Evolutionary conservation across 53 echinoderm and acorn worm species (phyloP).

Genomic region (Actinopyga echinites): DNA sequence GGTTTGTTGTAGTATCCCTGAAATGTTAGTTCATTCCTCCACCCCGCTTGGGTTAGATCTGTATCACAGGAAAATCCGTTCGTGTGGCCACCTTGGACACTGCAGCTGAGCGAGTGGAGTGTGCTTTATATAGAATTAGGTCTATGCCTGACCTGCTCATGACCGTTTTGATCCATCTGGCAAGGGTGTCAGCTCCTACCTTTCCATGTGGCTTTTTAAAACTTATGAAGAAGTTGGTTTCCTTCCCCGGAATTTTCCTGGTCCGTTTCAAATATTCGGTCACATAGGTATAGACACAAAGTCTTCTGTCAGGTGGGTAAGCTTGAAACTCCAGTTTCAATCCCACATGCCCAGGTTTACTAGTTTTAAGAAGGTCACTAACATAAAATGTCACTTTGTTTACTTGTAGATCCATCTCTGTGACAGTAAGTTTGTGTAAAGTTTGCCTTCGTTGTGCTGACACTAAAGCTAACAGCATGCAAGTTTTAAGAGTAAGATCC

Average conservation of each 20-base stretch:
- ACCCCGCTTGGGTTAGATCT: conserved; percentile 31
- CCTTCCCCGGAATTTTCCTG: background rate
- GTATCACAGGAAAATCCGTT: background rate
- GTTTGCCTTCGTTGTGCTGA: background rate
- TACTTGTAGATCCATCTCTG: background rate
- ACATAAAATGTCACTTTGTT: background rate
- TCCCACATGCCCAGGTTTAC: background rate
- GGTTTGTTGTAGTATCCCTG: conserved; percentile 32
- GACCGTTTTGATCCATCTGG: background rate
- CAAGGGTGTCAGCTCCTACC: background rate
- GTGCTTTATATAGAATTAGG: background rate
- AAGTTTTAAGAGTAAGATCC: background rate
- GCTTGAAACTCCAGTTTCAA: background rate
- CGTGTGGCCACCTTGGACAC: conserved; percentile 2
- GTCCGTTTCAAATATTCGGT: background rate
- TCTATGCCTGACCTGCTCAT: background rate
- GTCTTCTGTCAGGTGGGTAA: conserved; percentile 11
- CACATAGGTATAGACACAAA: background rate
- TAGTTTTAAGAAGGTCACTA: background rate
- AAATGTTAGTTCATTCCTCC: conserved; percentile 32
- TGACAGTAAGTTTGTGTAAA: background rate
- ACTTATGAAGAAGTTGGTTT: too few relatives aligned
- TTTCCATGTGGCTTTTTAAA: background rate
- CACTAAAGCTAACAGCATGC: background rate
- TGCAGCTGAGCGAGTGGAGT: conserved; percentile 24